A percentile compares a stretch with the other conserved stretches of the same genome.
phyloP scores from a whole-genome alignment of 2,797 vertebrate species.

The Spatula versicolor region DNA sequence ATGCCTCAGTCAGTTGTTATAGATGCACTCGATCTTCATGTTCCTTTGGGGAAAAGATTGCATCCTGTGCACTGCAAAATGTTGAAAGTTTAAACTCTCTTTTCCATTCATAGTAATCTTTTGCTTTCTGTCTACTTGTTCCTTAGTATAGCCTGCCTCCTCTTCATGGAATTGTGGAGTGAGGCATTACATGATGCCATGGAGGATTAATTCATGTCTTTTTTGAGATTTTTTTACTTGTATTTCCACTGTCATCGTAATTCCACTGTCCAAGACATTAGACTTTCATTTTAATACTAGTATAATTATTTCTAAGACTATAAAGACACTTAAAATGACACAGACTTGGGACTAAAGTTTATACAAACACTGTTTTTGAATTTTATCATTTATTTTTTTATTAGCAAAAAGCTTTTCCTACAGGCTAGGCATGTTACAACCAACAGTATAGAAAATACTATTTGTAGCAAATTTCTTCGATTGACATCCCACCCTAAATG shows the following conservation, averaged over 20 bases:
- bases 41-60: background rate
- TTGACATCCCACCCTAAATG: accelerated
- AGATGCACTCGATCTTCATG: background rate
- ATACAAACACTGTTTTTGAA: background rate
- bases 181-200: background rate
- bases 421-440: background rate
- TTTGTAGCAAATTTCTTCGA: background rate
- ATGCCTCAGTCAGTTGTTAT: background rate
- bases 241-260: background rate
- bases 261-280: background rate
- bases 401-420: background rate
- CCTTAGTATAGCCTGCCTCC: background rate
- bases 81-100: background rate
- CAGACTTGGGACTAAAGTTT: background rate
- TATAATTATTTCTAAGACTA: background rate
- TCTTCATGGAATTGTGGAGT: background rate
- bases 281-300: background rate
- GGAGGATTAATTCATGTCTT: background rate
- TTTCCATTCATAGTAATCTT: background rate
- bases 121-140: background rate
- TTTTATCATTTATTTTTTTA: too few relatives aligned
- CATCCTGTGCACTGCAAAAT: background rate
- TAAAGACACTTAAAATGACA: background rate
- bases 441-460: background rate
- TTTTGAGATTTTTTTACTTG: background rate